A percentile compares a stretch with the other conserved stretches of the same genome.
Evolutionary conservation across 2,113 vertebrate genomes (phyloP).

Genomic region (Callorhinus ursinus): DNA sequence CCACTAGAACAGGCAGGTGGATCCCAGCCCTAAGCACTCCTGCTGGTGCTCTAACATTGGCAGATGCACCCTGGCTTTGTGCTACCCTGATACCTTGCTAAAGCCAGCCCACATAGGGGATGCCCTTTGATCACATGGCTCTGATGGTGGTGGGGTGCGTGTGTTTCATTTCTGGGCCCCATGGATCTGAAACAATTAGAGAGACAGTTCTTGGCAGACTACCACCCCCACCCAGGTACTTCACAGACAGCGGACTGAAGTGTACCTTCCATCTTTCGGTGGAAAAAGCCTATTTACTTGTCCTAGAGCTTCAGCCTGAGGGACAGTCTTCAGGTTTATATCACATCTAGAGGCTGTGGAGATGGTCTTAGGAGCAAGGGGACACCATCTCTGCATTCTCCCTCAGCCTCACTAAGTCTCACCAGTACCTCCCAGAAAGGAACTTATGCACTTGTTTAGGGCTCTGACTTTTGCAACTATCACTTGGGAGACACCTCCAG

Average conservation of each 20-base stretch:
- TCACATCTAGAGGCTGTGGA: neutral
- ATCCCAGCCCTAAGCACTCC: neutral
- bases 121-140: neutral
- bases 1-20: neutral
- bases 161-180: neutral
- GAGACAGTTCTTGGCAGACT: neutral
- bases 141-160: neutral
- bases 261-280: neutral
- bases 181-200: neutral
- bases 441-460: neutral
- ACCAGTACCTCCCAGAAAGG: neutral
- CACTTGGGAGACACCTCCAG: neutral
- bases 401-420: neutral
- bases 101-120: neutral
- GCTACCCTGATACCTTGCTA: neutral
- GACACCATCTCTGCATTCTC: neutral
- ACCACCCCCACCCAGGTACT: neutral
- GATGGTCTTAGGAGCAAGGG: neutral
- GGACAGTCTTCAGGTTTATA: neutral
- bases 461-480: neutral
- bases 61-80: neutral
- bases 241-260: neutral
- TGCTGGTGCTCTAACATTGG: neutral
- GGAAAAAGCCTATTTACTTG: neutral
- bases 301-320: neutral